Evolutionary conservation across 2,888 invertebrate genomes (phyloP), one percentile per base, ranked within the genome.

Genomic region (Drosophila mercatorum): DNA sequence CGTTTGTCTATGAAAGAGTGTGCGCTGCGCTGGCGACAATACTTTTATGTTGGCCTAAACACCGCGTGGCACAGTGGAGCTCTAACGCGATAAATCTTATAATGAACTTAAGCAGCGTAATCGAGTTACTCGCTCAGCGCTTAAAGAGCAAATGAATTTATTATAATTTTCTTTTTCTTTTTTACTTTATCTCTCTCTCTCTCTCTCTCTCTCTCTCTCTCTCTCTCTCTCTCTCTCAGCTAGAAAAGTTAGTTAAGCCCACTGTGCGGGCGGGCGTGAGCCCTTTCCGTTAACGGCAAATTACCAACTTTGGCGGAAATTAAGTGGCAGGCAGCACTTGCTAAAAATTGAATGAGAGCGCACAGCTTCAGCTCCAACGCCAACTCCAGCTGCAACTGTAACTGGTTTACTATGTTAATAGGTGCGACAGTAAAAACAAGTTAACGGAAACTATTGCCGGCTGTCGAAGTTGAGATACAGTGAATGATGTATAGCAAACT

Each of bases 271-370:
- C 34, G 31, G 10, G 2, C 36, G 8, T 34, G 62, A 59, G 47
- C 68, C 43, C 60, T 68, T 68, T 65, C 72, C 57, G 68, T 65
- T 62, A 49, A 53, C 62, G 68, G 87, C 75, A 86, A 83, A 86
- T 83, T 86, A 86, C 82, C 68, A 83, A 86, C 82, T 86, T 86
- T 75, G 71, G 73, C 72, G 86, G 82, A 83, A 83, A 83, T 83
- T 84, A 83, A 83, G 83, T 84, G 82, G 85, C 83, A 87, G 77
- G 62, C 77, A 64, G 69, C 62, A 60, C 72, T 76, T 59, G 66
- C 64, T 71, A 72, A 80, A 79, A 76, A 83, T 73, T 80, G 67
- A 83, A 86, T 83, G 75, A 83, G 63, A 52, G 47, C 52, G 57
- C 52, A 40, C 31, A 22, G 56, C 60, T 74, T 41, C 53, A 76